phyloP scores from a whole-genome alignment of 2,797 vertebrate species.

The Bradypus variegatus region DNA sequence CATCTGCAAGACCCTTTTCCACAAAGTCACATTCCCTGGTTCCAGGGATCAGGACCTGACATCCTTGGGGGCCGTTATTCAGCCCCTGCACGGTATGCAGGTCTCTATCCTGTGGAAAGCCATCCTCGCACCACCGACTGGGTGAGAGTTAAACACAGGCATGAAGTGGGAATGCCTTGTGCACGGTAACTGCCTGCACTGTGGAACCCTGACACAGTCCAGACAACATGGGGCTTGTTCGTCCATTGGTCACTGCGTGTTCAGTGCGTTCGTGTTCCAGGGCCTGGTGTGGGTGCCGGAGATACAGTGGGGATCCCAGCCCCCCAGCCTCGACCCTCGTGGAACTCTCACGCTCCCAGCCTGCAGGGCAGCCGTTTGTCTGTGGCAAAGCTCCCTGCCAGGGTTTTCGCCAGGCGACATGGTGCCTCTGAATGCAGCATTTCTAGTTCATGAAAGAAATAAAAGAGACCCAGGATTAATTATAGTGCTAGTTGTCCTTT shows the following conservation, averaged over 20 bases:
- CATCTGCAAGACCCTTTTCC: not conserved
- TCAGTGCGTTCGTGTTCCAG: not conserved
- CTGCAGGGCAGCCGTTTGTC: not conserved
- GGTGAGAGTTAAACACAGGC: too few relatives aligned
- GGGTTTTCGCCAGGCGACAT: not conserved
- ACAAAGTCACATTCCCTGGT: not conserved
- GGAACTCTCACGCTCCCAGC: rapidly evolving
- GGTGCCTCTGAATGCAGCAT: not conserved
- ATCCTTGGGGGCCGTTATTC: not conserved
- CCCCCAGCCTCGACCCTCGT: too few relatives aligned
- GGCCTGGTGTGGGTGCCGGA: rapidly evolving
- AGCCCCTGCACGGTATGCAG: rapidly evolving
- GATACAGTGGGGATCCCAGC: not conserved
- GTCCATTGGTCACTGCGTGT: rapidly evolving
- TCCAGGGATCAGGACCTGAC: not conserved
- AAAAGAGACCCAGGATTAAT: not conserved
- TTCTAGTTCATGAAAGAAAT: not conserved
- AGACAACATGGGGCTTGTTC: rapidly evolving
- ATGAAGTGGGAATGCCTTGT: rapidly evolving
- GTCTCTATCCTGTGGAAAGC: not conserved
- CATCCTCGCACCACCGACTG: not conserved
- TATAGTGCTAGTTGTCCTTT: not conserved
- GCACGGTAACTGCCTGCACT: rapidly evolving
- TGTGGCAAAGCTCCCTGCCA: not conserved
- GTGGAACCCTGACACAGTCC: not conserved